Evolutionary conservation across 2,797 vertebrate species (phyloP).

Genomic region (Arctocebus calabarensis): DNA sequence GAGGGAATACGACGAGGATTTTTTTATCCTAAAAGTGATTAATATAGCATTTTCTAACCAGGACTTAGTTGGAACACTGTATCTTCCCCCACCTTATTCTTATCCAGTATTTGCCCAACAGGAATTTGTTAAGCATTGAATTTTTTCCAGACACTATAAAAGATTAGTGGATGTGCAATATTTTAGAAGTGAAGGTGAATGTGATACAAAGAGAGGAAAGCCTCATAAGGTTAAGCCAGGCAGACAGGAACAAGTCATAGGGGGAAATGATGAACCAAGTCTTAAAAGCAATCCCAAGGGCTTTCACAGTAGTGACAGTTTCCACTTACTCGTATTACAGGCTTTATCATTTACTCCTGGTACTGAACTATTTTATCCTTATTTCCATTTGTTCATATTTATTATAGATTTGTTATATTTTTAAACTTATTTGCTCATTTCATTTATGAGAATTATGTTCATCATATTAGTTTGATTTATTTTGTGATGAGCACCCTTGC

Average conservation of each 20-base stretch:
- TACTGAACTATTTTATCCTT: neutral
- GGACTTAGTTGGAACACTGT: neutral
- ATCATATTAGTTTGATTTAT: neutral
- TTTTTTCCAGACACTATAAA: neutral
- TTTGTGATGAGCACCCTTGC: neutral
- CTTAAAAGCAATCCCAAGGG: neutral
- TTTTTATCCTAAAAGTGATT: neutral
- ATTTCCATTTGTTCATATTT: neutral
- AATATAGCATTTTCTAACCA: neutral
- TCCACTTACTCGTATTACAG: neutral
- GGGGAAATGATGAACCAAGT: neutral
- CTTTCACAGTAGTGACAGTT: neutral
- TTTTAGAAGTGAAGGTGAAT: constrained; percentile 20
- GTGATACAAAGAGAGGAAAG: neutral
- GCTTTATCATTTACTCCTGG: neutral
- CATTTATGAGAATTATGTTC: neutral
- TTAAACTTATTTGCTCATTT: neutral
- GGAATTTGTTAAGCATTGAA: neutral
- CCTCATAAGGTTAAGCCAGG: neutral
- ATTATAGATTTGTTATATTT: neutral
- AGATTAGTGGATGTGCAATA: neutral
- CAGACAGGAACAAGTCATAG: neutral
- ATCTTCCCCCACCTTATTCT: neutral
- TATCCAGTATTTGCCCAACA: neutral
- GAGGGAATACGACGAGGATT: neutral